These are phyloP conservation scores for Drosophila lacertosa DNA, from an alignment of 1,140 invertebrate species.

Conservation along the genomic window DNA sequence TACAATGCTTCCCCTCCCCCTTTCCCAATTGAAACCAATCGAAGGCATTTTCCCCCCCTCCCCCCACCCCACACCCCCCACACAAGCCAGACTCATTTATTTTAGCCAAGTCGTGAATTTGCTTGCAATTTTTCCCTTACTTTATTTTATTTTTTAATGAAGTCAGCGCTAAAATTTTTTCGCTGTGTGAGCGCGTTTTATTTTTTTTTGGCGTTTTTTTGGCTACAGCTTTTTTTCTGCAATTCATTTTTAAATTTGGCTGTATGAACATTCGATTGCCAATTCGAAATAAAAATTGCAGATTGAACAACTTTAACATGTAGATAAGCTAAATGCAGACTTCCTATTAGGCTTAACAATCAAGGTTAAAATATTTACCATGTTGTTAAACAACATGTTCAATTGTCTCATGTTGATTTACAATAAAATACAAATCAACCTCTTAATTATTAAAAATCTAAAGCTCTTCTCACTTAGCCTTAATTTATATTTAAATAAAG, in stretches of 20 bases:
- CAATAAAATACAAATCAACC: too few species aligned
- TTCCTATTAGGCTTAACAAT: too few species aligned
- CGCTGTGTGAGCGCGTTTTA: constrained; percentile 56
- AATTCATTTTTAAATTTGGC: constrained; percentile 66
- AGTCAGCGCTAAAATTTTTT: constrained; percentile 75
- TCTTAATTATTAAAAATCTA: too few species aligned
- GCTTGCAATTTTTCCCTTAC: constrained; percentile 59
- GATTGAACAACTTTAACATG: too few species aligned
- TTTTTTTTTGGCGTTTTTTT: constrained; percentile 25
- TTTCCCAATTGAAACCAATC: constrained; percentile 66
- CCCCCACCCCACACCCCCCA: constrained; percentile 7
- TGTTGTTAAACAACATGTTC: too few species aligned
- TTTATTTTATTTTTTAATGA: constrained; percentile 68
- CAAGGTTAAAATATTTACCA: too few species aligned
- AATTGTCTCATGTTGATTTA: too few species aligned
- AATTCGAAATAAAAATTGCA: too few species aligned
- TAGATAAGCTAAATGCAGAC: too few species aligned
- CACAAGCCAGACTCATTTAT: constrained; percentile 70
- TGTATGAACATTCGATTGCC: constrained; percentile 38
- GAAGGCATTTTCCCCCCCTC: constrained; percentile 41
- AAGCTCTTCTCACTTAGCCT: too few species aligned
- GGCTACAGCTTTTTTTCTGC: constrained; percentile 40
- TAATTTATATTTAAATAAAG: too few species aligned
- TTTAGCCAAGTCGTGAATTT: constrained; percentile 58
- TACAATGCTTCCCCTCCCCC: constrained; percentile 70